Evolutionary conservation across 2,113 vertebrate genomes (phyloP).

Genomic region (Rhinichthys klamathensis): DNA sequence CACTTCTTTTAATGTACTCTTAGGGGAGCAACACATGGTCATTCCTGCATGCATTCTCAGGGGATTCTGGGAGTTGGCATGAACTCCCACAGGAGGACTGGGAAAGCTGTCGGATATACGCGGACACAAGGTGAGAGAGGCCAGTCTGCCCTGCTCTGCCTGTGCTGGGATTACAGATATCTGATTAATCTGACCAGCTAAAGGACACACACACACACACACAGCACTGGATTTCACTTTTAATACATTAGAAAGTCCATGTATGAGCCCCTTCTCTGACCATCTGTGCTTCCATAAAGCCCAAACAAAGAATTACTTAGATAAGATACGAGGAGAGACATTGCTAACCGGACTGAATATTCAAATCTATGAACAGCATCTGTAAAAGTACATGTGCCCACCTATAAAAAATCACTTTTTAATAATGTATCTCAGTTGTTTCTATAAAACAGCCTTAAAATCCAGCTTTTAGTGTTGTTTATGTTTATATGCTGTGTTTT

Average conservation of each 20-base stretch:
- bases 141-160: constrained; percentile 47
- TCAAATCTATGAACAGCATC: background rate
- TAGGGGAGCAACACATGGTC: constrained; percentile 26
- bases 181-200: constrained; percentile 81
- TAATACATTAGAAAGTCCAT: constrained; percentile 78
- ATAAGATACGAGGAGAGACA: background rate
- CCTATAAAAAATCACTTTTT: background rate
- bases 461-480: too few species aligned
- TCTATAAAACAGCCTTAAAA: background rate
- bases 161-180: constrained; percentile 78
- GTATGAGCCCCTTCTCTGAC: constrained; percentile 71
- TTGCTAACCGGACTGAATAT: background rate
- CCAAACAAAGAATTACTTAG: constrained; percentile 66
- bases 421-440: background rate
- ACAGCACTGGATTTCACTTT: constrained; percentile 72
- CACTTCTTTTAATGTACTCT: constrained; percentile 47
- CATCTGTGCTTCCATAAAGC: constrained; percentile 74
- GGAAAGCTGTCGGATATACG: constrained; percentile 16
- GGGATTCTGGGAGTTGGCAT: constrained; percentile 45
- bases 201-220: constrained; percentile 61
- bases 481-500: too few species aligned
- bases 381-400: background rate
- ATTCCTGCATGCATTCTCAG: constrained; percentile 44
- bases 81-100: background rate
- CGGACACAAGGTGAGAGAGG: constrained; percentile 31